These are phyloP conservation scores for Drosophila suzukii DNA, from an alignment of 1,140 invertebrate genomes.

Conservation along the genomic window DNA sequence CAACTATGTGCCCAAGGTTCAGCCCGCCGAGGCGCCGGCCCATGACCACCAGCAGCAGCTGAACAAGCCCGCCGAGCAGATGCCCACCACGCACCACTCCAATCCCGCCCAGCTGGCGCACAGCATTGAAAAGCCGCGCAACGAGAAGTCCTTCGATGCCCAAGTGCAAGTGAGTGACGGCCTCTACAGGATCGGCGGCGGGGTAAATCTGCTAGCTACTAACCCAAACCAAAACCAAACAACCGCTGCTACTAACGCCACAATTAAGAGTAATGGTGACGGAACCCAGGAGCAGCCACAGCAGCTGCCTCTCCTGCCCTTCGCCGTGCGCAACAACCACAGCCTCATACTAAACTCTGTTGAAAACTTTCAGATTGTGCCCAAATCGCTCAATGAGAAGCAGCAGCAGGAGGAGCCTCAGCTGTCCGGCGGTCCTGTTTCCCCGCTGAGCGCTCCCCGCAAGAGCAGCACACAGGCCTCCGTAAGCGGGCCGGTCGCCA, in stretches of 20 bases:
- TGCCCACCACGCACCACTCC: constrained; percentile 40
- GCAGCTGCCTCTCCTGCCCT: constrained; percentile 32
- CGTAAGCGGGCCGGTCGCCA: constrained; percentile 11
- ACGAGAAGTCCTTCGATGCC: constrained; percentile 75
- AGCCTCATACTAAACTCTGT: constrained; percentile 83
- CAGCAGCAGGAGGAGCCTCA: constrained; percentile 57
- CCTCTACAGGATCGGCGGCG: constrained; percentile 75
- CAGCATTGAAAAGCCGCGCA: constrained; percentile 71
- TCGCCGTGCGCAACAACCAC: constrained; percentile 62
- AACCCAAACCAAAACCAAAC: constrained; percentile 52
- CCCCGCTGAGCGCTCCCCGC: constrained; percentile 66
- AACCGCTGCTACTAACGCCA: constrained; percentile 21
- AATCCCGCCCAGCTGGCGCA: constrained; percentile 44
- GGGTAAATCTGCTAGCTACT: constrained; percentile 66
- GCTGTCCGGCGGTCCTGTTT: constrained; percentile 46
- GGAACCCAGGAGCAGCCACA: constrained; percentile 24
- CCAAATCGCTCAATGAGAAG: constrained; percentile 32
- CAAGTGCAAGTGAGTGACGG: constrained; percentile 83
- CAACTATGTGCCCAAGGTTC: constrained; percentile 56
- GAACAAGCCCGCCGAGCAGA: constrained; percentile 47
- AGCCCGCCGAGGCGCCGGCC: constrained; percentile 34
- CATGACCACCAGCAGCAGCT: constrained; percentile 51
- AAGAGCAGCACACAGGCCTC: constrained; percentile 54
- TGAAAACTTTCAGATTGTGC: constrained; percentile 85
- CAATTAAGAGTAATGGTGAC: constrained; percentile 46